Percentiles rank a stretch among this genome's conserved stretches.
phyloP scores from a whole-genome alignment of 2,797 vertebrate species.

The Chlorospingus flavigularis region DNA sequence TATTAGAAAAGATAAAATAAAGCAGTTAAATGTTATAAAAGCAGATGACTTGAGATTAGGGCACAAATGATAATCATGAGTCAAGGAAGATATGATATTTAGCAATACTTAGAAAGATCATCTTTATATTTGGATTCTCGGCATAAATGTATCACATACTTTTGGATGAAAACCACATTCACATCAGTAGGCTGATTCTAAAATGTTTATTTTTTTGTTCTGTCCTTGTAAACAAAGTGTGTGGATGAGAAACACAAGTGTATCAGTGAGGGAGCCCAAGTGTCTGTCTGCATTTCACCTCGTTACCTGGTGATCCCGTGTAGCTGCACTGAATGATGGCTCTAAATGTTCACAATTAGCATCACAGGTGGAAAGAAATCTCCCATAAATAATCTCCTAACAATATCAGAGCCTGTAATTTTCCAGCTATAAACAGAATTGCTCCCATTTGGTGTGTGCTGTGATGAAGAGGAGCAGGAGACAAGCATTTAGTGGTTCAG shows the following conservation, averaged over 20 bases:
- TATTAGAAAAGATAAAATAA: neutral
- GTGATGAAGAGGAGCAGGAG: neutral
- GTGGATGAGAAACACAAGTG: neutral
- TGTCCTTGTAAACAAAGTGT: neutral
- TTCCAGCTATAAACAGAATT: neutral
- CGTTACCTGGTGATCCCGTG: neutral
- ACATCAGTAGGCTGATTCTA: neutral
- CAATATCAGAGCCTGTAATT: constrained; percentile 6
- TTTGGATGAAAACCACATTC: neutral
- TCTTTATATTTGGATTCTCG: neutral
- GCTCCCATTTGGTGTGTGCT: neutral
- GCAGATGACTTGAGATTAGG: neutral
- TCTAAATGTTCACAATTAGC: neutral
- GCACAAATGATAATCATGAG: neutral
- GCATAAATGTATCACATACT: neutral
- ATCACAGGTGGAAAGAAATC: constrained; percentile 43
- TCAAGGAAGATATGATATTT: neutral
- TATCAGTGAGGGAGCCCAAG: neutral
- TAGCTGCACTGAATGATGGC: neutral
- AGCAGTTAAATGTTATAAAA: neutral
- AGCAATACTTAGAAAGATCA: neutral
- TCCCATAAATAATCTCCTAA: constrained; percentile 49
- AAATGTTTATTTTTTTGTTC: neutral
- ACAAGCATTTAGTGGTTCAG: neutral
- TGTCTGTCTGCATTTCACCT: neutral